phyloP scores from a whole-genome alignment of 2,888 invertebrate genomes.

The Brachypterus glaber region DNA sequence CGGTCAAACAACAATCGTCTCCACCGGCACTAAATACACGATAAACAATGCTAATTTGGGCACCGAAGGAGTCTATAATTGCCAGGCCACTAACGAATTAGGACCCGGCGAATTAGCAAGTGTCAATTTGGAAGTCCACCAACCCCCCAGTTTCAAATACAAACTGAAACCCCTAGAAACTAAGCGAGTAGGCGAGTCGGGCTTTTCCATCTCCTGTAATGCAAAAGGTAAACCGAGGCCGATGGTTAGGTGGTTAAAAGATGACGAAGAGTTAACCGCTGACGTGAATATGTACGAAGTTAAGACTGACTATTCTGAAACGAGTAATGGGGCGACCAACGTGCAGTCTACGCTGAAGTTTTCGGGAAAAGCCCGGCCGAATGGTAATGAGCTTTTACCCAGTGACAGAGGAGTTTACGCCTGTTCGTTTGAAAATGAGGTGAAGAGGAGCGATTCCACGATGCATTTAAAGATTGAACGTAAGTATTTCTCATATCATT shows the following conservation, averaged over 20 bases:
- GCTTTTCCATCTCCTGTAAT: conserved; percentile 72
- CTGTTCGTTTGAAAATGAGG: conserved; percentile 83
- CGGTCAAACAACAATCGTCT: conserved; percentile 56
- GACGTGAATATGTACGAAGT: conserved; percentile 74
- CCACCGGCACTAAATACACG: conserved; percentile 73
- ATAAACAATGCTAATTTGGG: conserved; percentile 77
- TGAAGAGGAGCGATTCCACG: conserved; percentile 75
- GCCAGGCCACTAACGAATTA: conserved; percentile 81
- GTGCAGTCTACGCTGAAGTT: conserved; percentile 77
- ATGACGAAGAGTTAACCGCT: conserved; percentile 67
- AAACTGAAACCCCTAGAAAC: conserved; percentile 77
- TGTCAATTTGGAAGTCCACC: conserved; percentile 76
- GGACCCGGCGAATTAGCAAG: conserved; percentile 80
- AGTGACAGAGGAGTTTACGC: conserved; percentile 80
- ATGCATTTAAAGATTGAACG: conserved; percentile 89
- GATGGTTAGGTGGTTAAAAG: conserved; percentile 76
- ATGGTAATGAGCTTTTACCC: conserved; percentile 66
- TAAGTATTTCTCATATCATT: conserved; percentile 46
- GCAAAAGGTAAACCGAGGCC: conserved; percentile 86
- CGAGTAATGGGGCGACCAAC: conserved; percentile 68
- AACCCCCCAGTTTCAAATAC: conserved; percentile 75
- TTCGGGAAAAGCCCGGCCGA: conserved; percentile 67
- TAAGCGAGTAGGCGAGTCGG: conserved; percentile 66
- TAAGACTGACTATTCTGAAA: conserved; percentile 65
- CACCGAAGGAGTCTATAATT: conserved; percentile 82